Conservation (phyloP, 2,797 vertebrate genomes). For the Sebastes hubbsi region DNA sequence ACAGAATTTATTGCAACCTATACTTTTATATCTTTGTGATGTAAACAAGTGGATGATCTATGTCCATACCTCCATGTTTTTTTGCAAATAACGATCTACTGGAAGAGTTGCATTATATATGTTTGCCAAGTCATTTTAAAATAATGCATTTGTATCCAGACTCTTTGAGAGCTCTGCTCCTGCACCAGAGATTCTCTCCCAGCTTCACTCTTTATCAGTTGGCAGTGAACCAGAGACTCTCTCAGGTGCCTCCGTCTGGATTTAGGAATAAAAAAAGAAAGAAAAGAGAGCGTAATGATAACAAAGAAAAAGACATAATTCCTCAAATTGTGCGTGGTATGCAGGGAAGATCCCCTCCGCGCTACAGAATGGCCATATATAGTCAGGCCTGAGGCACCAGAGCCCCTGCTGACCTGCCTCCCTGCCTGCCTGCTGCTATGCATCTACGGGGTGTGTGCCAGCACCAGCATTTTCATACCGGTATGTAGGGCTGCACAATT, state of each 20-base stretch:
- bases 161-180: not conserved
- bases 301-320: slow-evolving; percentile 39
- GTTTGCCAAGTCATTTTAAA: not conserved
- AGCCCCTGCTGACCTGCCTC: slow-evolving; percentile 36
- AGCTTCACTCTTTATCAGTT: slow-evolving; percentile 50
- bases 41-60: not conserved
- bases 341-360: slow-evolving; percentile 39
- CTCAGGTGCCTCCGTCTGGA: slow-evolving; percentile 38
- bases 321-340: slow-evolving; percentile 45
- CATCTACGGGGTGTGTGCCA: slow-evolving; percentile 30
- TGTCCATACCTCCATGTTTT: not conserved
- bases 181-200: slow-evolving; percentile 12
- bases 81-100: not conserved
- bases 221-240: slow-evolving; percentile 31
- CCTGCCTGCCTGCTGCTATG: slow-evolving; percentile 22
- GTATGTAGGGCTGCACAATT: not conserved
- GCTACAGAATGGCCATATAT: slow-evolving; percentile 62
- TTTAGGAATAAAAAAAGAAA: slow-evolving; percentile 14
- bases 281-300: slow-evolving; percentile 27
- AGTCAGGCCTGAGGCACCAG: slow-evolving; percentile 44
- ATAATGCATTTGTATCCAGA: not conserved
- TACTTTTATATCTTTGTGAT: not conserved
- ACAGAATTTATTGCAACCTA: not conserved
- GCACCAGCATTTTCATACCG: slow-evolving; percentile 9
- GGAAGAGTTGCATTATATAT: too few species aligned